These are phyloP conservation scores for Tachina grossa DNA, from an alignment of 2,888 invertebrate genomes.

Conservation along the genomic window DNA sequence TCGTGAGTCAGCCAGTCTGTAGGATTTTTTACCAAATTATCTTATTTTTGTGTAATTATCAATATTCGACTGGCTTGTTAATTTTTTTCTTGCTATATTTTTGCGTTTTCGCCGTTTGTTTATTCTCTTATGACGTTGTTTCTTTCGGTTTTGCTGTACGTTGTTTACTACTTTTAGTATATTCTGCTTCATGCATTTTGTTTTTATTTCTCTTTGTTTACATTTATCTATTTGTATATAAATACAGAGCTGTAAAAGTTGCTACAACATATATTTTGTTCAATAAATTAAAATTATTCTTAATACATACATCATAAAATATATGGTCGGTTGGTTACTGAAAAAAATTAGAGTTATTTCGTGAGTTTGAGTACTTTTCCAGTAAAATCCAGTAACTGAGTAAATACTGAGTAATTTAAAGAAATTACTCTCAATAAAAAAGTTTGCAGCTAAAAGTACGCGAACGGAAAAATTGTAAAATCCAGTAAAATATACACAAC, in stretches of 20 bases:
- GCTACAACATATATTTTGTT: no score
- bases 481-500: no score
- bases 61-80: not conserved
- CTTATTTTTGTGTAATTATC: constrained; percentile 24
- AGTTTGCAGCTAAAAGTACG: no score
- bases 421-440: no score
- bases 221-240: constrained; percentile 8
- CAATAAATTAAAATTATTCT: no score
- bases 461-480: no score
- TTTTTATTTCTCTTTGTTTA: constrained; percentile 36
- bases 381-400: no score
- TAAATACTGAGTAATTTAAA: no score
- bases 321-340: no score
- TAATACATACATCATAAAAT: no score
- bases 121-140: constrained; percentile 20
- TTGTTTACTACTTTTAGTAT: constrained; percentile 54
- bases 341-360: no score
- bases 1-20: constrained; percentile 48
- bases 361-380: no score
- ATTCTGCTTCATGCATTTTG: constrained; percentile 15
- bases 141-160: constrained; percentile 7
- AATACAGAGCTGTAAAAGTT: constrained; percentile 8
- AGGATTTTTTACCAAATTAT: constrained; percentile 37
- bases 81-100: constrained; percentile 15
- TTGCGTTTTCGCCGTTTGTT: not conserved